Base-by-base conservation (phyloP, 2,888 invertebrate species). In the Drosophila neonasuta region DNA sequence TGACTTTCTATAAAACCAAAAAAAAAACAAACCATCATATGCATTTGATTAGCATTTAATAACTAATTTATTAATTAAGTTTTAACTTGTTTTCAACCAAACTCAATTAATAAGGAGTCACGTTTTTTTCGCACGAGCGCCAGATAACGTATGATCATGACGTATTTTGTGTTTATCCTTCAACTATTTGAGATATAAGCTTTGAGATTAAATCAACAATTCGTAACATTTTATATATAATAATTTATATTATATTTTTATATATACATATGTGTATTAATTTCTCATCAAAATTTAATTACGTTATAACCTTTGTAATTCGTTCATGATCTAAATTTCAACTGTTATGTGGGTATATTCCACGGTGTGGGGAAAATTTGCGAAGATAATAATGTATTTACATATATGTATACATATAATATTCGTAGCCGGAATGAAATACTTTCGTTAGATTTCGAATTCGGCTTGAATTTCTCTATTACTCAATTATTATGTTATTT, bases 41-140 rank as follows among this genome's bases (percentile, higher is more conserved):
- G 55, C 52, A 36, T 67, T 78, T 34, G 32, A 83, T 83, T 80
- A 83, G 61, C 74, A 67, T 71, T 67, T 44, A 62, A 52, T 59
- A 62, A 55, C 39, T 69, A 69, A 74, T 65, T 67, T 13, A 65
- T 49, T 52, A 74, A 68, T 69, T 73, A 64, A 73, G 60, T 36
- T 54, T 20, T 46, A 59, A 55, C 66, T 68, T 36, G 63, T 52
- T 67, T 64, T 64, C 36, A 30, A 11, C 9, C 24, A 6, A 52
- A 44, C 39, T 29, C 32, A 46, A 30, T 32, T 7, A 15, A 44
- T 70, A 77, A 64, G 57, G 45, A 63, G 55, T 61, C 72, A 75
- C 64, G 74, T 71, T 79, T 70, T 70, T 58, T 56, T 62, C 49
- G 60, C 54, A 60, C 65, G 42, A 55, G 7, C 42, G 20, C 6